These are phyloP conservation scores for Sandelia bainsii DNA, from an alignment of 2,797 vertebrate species.

Conservation along the genomic window DNA sequence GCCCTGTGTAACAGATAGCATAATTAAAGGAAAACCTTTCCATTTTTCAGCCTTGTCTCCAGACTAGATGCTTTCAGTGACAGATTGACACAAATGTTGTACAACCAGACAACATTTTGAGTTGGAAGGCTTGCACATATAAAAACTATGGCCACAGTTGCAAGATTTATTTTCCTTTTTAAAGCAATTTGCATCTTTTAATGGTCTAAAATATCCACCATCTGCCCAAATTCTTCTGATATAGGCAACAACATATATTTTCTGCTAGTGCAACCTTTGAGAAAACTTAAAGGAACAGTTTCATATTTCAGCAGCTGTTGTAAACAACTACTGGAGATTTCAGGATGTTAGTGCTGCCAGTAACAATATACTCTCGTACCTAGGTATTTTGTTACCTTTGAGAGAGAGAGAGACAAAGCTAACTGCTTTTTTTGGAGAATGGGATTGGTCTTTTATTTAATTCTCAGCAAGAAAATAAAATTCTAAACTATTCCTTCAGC, in stretches of 20 bases:
- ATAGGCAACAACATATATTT: neutral
- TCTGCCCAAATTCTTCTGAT: neutral
- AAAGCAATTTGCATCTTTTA: neutral
- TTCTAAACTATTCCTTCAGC: neutral
- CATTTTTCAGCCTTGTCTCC: slow-evolving; percentile 73
- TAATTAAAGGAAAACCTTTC: slow-evolving; percentile 69
- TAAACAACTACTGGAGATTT: neutral
- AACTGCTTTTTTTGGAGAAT: too few relatives aligned
- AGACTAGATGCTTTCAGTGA: slow-evolving; percentile 64
- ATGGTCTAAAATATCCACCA: neutral
- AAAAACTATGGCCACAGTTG: neutral
- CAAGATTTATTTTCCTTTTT: neutral
- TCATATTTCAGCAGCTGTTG: neutral
- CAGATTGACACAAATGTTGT: too few relatives aligned
- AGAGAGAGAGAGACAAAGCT: too few relatives aligned
- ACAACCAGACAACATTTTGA: slow-evolving; percentile 14
- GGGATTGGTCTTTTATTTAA: neutral
- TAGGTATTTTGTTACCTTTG: too few relatives aligned
- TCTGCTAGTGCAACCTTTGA: neutral
- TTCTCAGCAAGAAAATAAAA: neutral
- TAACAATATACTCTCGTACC: neutral
- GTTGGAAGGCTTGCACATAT: slow-evolving; percentile 14
- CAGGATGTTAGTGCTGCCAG: neutral
- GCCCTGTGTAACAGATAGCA: slow-evolving; percentile 72
- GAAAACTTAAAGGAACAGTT: neutral